phyloP scores from a whole-genome alignment of 23 tunicate species.

The Halocynthia aurantium region DNA sequence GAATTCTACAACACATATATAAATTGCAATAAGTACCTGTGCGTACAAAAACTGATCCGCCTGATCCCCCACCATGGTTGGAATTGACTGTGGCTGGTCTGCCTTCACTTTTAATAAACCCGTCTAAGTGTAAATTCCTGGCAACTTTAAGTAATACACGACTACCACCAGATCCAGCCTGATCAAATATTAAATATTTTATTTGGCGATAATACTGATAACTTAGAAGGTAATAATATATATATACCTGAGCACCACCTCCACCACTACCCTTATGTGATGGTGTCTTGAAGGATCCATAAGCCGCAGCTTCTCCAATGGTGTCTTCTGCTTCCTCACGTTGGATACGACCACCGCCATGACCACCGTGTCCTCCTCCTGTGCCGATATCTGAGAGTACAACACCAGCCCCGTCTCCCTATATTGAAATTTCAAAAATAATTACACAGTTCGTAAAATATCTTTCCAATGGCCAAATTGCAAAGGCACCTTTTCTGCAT shows the following conservation, averaged over 20 bases:
- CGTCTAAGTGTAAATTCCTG: slow-evolving; percentile 12
- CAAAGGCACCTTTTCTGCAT: not conserved
- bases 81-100: slow-evolving; percentile 6
- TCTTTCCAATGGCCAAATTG: not conserved
- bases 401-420: too few species aligned
- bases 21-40: slow-evolving; percentile 2
- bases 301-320: slow-evolving; percentile 11
- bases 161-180: slow-evolving; percentile 28
- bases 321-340: not conserved
- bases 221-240: not conserved
- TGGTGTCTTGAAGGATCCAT: slow-evolving; percentile 19
- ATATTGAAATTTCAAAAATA: too few species aligned
- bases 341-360: slow-evolving; percentile 1
- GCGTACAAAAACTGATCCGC: slow-evolving; percentile 6
- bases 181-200: not conserved
- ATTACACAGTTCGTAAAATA: not conserved
- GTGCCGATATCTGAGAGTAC: not conserved
- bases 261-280: slow-evolving; percentile 22
- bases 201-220: not conserved
- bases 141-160: slow-evolving; percentile 2
- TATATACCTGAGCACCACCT: slow-evolving; percentile 4
- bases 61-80: slow-evolving; percentile 32
- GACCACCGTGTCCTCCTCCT: slow-evolving; percentile 27
- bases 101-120: slow-evolving; percentile 4
- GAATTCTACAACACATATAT: too few species aligned